Base-by-base conservation (phyloP, 2,113 vertebrate genomes). In the Cynopterus brachyotis region DNA sequence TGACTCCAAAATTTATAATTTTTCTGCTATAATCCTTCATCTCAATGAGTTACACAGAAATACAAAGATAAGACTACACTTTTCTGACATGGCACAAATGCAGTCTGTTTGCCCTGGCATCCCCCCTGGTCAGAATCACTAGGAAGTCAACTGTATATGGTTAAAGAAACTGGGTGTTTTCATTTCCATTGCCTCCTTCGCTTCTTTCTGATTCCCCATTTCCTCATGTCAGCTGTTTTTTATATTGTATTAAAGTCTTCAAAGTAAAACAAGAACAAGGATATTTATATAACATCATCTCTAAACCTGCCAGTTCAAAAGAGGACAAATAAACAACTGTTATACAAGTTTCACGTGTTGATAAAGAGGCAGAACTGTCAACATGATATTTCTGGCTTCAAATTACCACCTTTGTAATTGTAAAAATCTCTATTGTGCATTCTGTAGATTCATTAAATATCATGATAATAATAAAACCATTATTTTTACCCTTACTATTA, bases 221-320 rank as follows among this genome's bases (percentile, higher is more conserved):
- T 95, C 45, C 67, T 89, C 35, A 2, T n/a, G 30, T 91, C 89
- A 93, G 67, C 60, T 82, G 50, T 66, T 91, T 95, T 87, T 62
- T 30, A 80, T 78, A 35, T 55, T 91, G 66, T 81, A 42, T 91
- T 89, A 85, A 88, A 91, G 26, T 76, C 64, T 87, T 78, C 85
- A 72, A 78, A 96, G 78, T 72, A 85, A 95, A 79, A 50, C 57
- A 69, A 91, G 73, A 72, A 60, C 70, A 76, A 19, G 40, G 80
- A 78, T 95, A 93, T 95, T 96, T 93, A 82, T 89, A 35, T 66
- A 42, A 66, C 76, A 57, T 59, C 92, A 57, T 82, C 67, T 82
- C 81, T 96, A 94, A 70, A 91, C 32, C 76, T 85, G 6, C 45
- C 60, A 64, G 92, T 89, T 93, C 89, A 95, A 85, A 96, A 73